Evolutionary conservation across 1,140 invertebrate genomes (phyloP).

Genomic region (Diachasmimorpha longicaudata): DNA sequence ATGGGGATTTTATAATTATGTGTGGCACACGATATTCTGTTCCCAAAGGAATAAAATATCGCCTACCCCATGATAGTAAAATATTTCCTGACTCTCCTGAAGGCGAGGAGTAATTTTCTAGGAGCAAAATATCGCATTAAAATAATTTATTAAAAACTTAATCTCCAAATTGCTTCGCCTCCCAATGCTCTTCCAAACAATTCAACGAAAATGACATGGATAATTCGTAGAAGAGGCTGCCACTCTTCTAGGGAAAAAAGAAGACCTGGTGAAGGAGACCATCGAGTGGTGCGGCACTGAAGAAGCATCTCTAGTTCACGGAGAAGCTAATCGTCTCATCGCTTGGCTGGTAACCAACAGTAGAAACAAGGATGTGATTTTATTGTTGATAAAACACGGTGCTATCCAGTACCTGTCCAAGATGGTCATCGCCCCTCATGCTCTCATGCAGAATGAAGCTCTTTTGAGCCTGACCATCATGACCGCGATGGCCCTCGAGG

Average conservation of each 20-base stretch:
- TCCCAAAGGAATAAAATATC: no score
- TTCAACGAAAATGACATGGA: background rate
- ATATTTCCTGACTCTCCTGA: no score
- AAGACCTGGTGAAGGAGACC: constrained; percentile 68
- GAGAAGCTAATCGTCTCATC: constrained; percentile 81
- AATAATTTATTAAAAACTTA: no score
- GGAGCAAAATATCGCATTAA: no score
- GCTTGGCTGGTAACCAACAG: constrained; percentile 83
- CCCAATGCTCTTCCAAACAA: background rate
- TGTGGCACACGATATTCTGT: no score
- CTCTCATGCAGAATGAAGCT: constrained; percentile 90
- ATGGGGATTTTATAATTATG: no score
- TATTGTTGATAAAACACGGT: constrained; percentile 70
- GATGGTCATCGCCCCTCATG: constrained; percentile 82
- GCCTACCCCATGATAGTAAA: no score
- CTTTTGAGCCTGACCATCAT: constrained; percentile 73
- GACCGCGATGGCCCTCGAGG: constrained; percentile 58
- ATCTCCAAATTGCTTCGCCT: no score
- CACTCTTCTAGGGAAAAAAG: constrained; percentile 64
- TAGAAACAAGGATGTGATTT: constrained; percentile 66
- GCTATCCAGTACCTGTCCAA: constrained; percentile 76
- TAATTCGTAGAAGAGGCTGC: constrained; percentile 68
- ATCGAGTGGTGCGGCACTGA: constrained; percentile 82
- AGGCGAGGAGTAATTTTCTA: no score
- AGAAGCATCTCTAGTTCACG: constrained; percentile 83